Evolutionary conservation across 2,888 invertebrate genomes (phyloP).

Genomic region (Uloborus plumipes): DNA sequence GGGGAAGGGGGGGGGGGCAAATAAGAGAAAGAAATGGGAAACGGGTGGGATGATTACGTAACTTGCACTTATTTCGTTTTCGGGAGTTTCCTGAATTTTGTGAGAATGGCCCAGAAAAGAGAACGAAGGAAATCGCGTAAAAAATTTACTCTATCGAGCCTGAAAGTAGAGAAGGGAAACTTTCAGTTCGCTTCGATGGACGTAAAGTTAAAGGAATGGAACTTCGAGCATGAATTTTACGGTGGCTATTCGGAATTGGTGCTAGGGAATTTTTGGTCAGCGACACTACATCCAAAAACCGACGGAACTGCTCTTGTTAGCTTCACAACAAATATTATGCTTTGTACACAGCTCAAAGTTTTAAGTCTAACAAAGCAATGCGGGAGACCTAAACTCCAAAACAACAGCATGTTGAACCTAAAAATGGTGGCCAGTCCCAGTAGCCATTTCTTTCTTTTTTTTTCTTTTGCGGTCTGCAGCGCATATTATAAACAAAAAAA

Average conservation of each 20-base stretch:
- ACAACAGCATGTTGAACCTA: too few species aligned
- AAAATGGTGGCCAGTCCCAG: too few species aligned
- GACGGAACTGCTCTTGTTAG: too few species aligned
- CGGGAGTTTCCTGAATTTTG: conserved; percentile 60
- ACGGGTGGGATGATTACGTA: conserved; percentile 60
- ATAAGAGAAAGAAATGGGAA: conserved; percentile 61
- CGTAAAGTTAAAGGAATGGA: conserved; percentile 24
- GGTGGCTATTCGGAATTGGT: conserved; percentile 7
- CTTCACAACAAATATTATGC: too few species aligned
- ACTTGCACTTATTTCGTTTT: conserved; percentile 63
- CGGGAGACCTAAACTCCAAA: too few species aligned
- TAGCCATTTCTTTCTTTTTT: too few species aligned
- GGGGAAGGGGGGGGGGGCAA: conserved; percentile 49
- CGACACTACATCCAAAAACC: too few species aligned
- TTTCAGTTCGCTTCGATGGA: conserved; percentile 32
- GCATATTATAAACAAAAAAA: too few species aligned
- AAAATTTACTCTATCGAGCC: conserved; percentile 54
- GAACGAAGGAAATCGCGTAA: conserved; percentile 46
- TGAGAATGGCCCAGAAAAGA: conserved; percentile 54
- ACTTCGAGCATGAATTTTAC: conserved; percentile 53
- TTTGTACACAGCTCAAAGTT: too few species aligned
- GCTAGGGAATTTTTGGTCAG: too few species aligned
- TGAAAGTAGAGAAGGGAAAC: conserved; percentile 40
- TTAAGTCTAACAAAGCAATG: too few species aligned
- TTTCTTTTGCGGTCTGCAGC: too few species aligned